Percentiles rank a stretch among this genome's conserved stretches.
Conservation (phyloP, 1,140 invertebrate species). For the Euura lappo region DNA sequence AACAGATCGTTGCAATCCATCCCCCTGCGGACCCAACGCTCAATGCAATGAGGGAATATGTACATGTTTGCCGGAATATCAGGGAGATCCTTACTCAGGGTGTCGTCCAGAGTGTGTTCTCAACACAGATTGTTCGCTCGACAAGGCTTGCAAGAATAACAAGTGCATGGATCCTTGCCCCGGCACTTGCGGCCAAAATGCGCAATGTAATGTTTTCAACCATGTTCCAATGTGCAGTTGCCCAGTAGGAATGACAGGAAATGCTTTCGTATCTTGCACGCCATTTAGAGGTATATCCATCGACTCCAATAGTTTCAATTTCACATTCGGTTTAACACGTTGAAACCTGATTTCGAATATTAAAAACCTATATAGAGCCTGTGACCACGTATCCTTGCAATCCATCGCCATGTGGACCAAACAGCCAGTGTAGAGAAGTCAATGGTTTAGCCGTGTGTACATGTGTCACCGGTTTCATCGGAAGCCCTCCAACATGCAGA, state of each 20-base stretch:
- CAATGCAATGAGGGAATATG: constrained; percentile 64
- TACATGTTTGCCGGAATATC: constrained; percentile 68
- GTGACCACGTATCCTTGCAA: constrained; percentile 59
- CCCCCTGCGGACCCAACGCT: constrained; percentile 59
- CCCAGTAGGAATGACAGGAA: constrained; percentile 61
- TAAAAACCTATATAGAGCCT: constrained; percentile 61
- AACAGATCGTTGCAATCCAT: constrained; percentile 48
- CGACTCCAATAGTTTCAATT: constrained; percentile 24
- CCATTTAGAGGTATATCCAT: constrained; percentile 43
- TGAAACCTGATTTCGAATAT: constrained; percentile 13
- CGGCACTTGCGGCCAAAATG: constrained; percentile 70
- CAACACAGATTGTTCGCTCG: constrained; percentile 67
- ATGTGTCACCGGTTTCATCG: constrained; percentile 67
- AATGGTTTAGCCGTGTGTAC: constrained; percentile 66
- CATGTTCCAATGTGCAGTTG: constrained; percentile 73
- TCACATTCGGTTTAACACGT: constrained; percentile 8
- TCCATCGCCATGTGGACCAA: constrained; percentile 71
- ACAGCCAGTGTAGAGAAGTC: constrained; percentile 67
- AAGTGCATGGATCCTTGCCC: constrained; percentile 75
- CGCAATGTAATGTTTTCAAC: constrained; percentile 69
- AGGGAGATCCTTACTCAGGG: constrained; percentile 67
- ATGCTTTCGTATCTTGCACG: constrained; percentile 63
- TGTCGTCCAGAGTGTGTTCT: constrained; percentile 71
- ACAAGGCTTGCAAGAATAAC: constrained; percentile 67
- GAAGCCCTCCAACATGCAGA: constrained; percentile 70